These are phyloP conservation scores for Bagarius yarrelli DNA, from an alignment of 2,113 vertebrate genomes.

Conservation along the genomic window DNA sequence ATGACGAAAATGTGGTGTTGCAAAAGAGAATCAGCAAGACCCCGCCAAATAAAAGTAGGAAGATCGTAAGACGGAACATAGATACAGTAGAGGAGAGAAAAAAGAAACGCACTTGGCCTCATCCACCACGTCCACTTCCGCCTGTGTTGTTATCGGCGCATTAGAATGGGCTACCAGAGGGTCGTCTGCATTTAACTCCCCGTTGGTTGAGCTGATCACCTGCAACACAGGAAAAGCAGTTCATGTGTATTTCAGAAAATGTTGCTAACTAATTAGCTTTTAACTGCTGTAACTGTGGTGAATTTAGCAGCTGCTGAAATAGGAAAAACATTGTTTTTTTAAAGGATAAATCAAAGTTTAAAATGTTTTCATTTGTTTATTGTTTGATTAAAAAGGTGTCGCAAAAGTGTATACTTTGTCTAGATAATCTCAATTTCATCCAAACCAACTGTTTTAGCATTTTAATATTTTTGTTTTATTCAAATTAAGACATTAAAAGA, in stretches of 20 bases:
- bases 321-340: not conserved
- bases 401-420: not conserved
- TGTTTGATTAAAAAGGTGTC: not conserved
- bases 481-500: too few species aligned
- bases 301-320: not conserved
- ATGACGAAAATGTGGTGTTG: slow-evolving; percentile 12
- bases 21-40: slow-evolving; percentile 8
- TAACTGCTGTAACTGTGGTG: not conserved
- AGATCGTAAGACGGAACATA: not conserved
- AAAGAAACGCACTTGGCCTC: slow-evolving; percentile 91
- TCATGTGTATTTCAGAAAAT: not conserved
- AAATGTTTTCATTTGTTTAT: not conserved
- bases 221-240: slow-evolving; percentile 64
- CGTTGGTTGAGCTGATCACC: slow-evolving; percentile 98
- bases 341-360: too few species aligned
- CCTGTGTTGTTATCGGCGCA: slow-evolving; percentile 87
- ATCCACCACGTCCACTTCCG: slow-evolving; percentile 96
- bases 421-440: not conserved
- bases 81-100: not conserved
- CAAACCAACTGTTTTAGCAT: not conserved
- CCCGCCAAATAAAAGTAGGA: not conserved
- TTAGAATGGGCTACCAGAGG: slow-evolving; percentile 88
- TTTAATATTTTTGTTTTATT: not conserved
- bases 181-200: slow-evolving; percentile 94
- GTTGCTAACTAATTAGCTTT: not conserved